Evolutionary conservation across 2,797 vertebrate species (phyloP), one percentile per base, ranked within the genome.

Genomic region (Phylloscopus collybita): DNA sequence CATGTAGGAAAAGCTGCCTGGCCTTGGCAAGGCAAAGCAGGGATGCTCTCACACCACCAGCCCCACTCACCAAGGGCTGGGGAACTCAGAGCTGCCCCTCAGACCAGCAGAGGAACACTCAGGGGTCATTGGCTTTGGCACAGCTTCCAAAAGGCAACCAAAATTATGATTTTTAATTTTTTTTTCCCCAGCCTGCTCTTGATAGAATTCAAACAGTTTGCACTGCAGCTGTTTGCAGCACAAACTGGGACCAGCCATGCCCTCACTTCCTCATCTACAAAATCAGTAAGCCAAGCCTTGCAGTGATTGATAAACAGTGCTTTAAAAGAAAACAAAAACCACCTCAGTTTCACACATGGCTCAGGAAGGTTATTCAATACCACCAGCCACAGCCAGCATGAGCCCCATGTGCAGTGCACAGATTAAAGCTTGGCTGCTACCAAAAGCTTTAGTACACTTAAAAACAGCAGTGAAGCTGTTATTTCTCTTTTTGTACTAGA

Each of bases 381-480:
- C 17, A 74, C 44, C n/a, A 61, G 82, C 30, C 71, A 70, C 29
- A 61, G 62, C 29, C 73, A 70, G 80, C 85, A 34, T 1, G 21
- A 81, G 67, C 71, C 44, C 75, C 34, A 44, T 15, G 20, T 65
- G 60, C 49, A 78, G 32, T 19, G 75, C 21, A 25, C 40, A 65
- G 40, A 54, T 25, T 65, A 54, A 79, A 61, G 61, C 61, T 23
- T 7, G 20, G 19, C 25, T 69, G 78, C 18, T 87, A 45, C 40
- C 38, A 80, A 21, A 30, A 32, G 8, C 22, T 92, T 73, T 14
- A 40, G 22, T 9, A 29, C 54, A 22, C 29, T 73, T 91, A 14
- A 12, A 96, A 84, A 19, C 50, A 49, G 69, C 92, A 95, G 81
- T 25, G 32, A 92, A 96, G 56, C 88, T 50, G 95, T 54, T 88